A percentile compares a stretch with the other conserved stretches of the same genome.
phyloP scores from a whole-genome alignment of 2,113 vertebrate species.

The Centropus unirufus region DNA sequence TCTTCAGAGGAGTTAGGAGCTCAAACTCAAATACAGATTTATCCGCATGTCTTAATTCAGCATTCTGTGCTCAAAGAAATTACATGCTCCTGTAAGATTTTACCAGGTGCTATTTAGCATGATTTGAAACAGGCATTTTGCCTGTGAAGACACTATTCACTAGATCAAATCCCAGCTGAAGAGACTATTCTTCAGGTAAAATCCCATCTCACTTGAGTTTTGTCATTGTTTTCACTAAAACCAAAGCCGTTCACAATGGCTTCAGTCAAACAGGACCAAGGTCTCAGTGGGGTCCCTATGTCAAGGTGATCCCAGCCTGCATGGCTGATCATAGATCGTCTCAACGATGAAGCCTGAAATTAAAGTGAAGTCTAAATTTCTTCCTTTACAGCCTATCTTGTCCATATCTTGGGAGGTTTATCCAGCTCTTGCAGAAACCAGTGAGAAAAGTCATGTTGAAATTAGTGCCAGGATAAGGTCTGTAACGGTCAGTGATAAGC shows the following conservation, averaged over 20 bases:
- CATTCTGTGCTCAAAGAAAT: not conserved
- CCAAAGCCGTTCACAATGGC: not conserved
- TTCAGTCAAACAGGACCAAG: not conserved
- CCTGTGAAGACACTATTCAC: slow-evolving; percentile 23
- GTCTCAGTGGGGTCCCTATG: not conserved
- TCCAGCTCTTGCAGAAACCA: not conserved
- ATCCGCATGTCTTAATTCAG: not conserved
- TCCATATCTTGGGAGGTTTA: not conserved
- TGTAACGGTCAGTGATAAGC: not conserved
- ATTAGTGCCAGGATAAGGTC: not conserved
- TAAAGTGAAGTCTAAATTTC: not conserved
- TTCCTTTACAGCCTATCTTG: not conserved
- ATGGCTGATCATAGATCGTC: not conserved
- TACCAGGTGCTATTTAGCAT: not conserved
- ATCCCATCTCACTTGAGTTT: not conserved
- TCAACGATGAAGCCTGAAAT: not conserved
- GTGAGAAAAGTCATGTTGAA: not conserved
- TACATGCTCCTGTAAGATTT: not conserved
- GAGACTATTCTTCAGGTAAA: not conserved
- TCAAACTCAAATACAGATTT: not conserved
- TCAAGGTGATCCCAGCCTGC: not conserved
- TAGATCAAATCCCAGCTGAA: not conserved
- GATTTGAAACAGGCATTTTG: not conserved
- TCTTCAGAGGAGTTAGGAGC: not conserved
- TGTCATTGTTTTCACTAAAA: not conserved